Evolutionary conservation across 2,113 vertebrate species (phyloP).

Genomic region (Glareola pratincola): DNA sequence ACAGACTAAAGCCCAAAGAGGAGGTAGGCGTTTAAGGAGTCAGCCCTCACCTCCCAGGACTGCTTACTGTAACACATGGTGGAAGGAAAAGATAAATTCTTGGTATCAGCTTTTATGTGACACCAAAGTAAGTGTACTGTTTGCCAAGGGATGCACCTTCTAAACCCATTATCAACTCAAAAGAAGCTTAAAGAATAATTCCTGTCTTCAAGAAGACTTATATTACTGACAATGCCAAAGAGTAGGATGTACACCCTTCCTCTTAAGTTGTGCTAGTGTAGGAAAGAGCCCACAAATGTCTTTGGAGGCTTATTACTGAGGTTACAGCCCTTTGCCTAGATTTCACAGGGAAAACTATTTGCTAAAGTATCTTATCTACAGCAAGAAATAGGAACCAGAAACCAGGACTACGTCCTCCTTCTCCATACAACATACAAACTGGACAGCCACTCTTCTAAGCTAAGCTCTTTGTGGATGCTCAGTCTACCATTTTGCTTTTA

Average conservation of each 20-base stretch:
- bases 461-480: neutral
- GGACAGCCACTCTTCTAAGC: neutral
- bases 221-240: neutral
- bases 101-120: neutral
- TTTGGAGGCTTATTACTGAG: neutral
- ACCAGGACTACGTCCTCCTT: neutral
- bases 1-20: neutral
- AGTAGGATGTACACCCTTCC: neutral
- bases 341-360: neutral
- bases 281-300: neutral
- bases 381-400: neutral
- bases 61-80: neutral
- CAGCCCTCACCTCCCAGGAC: neutral
- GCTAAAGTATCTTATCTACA: neutral
- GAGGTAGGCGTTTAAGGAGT: neutral
- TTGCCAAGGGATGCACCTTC: neutral
- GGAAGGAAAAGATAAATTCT: neutral
- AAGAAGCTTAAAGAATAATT: neutral
- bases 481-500: neutral
- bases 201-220: neutral
- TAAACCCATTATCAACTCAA: neutral
- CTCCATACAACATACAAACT: neutral
- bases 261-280: neutral
- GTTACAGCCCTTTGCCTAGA: neutral
- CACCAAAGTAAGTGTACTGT: neutral